Evolutionary conservation across 1,140 invertebrate species (phyloP), one percentile per base, ranked within the genome.

Genomic region (Nephotettix cincticeps): DNA sequence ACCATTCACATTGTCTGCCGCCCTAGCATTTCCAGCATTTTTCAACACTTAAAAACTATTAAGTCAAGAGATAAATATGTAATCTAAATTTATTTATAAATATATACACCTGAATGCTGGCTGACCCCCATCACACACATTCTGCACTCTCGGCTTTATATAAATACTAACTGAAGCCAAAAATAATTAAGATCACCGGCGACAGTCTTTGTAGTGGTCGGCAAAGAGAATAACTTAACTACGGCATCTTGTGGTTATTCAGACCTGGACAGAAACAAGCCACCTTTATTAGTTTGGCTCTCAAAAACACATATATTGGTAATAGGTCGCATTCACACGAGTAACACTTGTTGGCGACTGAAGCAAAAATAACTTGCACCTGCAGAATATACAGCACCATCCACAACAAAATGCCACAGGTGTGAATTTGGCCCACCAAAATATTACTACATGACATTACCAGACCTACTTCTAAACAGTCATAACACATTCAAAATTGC

Each of bases 111-210:
- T 64, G 36, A 70, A 61, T 68, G 75, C 76, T 77, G 75, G 75
- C 76, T 76, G 76, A 78, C 77, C 78, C 76, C 77, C 71, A 75
- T 75, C 73, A 72, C 71, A 77, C 78, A 79, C 76, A 79, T 78
- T 78, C 78, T 79, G 78, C 78, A 79, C 78, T 79, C 78, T 73
- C 76, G 78, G 76, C 77, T 77, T 73, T 56, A 73, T 27, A 67
- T 40, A 63, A 61, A 70, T 43, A 70, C 69, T 64, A 65, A 51
- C 30, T 64, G 19, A 65, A 40, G 69, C 28, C 63, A 40, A 70
- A 43, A 70, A 70, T 65, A 64, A 70, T 29, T 70, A 61, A 61
- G 61, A 72, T 69, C 64, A 64, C 70, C 70, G 45, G 40, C 28
- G 54, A 71, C 51, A 64, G 25, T 64, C 30, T 56, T 66, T 69